Evolutionary conservation across 2,113 vertebrate species (phyloP).

Genomic region (Hymenochirus boettgeri): DNA sequence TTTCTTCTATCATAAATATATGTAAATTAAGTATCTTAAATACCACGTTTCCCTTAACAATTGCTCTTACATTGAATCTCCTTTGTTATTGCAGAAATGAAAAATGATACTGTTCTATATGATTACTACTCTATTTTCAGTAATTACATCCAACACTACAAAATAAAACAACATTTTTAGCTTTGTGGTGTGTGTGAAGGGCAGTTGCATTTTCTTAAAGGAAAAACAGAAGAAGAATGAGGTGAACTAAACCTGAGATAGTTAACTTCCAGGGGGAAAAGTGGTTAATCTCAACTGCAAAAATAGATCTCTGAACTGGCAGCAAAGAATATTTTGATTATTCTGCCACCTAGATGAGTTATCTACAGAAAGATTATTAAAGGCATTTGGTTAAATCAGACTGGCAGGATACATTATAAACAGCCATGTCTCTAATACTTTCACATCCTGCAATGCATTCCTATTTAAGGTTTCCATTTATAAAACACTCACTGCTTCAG

Average conservation of each 20-base stretch:
- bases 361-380: neutral
- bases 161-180: no score
- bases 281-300: neutral
- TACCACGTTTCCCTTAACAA: neutral
- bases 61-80: no score
- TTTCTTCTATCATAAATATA: neutral
- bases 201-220: neutral
- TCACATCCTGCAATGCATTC: neutral
- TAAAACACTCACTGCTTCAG: neutral
- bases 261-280: no score
- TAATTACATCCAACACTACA: no score
- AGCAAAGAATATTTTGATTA: neutral
- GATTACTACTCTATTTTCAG: no score
- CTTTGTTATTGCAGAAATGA: no score
- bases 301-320: neutral
- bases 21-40: neutral
- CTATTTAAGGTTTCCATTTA: slow-evolving; percentile 3
- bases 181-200: no score
- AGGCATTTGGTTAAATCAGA: neutral
- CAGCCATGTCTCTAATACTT: neutral
- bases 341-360: neutral
- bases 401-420: neutral
- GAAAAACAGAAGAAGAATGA: neutral
- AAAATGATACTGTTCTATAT: no score
- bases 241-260: neutral